Percentiles rank a stretch among this genome's conserved stretches.
These are phyloP conservation scores for Chaetodon trifasciatus DNA, from an alignment of 2,797 vertebrate genomes.

Conservation along the genomic window DNA sequence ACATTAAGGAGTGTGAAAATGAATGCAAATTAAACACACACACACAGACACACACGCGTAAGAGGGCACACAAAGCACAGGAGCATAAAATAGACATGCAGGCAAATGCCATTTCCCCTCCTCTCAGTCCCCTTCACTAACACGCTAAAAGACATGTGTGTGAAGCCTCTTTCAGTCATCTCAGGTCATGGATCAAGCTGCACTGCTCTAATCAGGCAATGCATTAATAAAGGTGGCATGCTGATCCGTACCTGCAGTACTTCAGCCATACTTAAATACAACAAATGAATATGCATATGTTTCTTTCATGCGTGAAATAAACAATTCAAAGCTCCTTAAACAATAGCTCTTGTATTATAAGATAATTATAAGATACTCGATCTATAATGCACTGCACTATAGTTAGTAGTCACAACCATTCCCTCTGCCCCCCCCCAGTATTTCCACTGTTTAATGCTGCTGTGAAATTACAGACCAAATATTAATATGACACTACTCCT, in stretches of 20 bases:
- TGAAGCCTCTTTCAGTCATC: slow-evolving; percentile 7
- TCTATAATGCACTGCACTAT: slow-evolving; percentile 38
- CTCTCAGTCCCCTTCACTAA: background rate
- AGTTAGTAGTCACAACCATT: slow-evolving; percentile 44
- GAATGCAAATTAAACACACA: slow-evolving; percentile 31
- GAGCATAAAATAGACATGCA: background rate
- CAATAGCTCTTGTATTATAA: slow-evolving; percentile 41
- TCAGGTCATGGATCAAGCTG: slow-evolving; percentile 24
- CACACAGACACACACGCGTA: background rate
- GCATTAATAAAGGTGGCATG: slow-evolving; percentile 48
- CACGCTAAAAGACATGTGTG: slow-evolving; percentile 8
- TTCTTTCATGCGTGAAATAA: slow-evolving; percentile 14
- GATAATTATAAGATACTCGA: slow-evolving; percentile 32
- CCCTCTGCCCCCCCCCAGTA: slow-evolving; percentile 23
- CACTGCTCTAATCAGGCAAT: slow-evolving; percentile 17
- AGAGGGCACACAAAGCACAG: background rate
- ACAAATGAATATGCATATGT: slow-evolving; percentile 11
- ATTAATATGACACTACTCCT: slow-evolving; percentile 35
- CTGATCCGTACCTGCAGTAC: slow-evolving; percentile 21
- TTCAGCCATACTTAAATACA: background rate
- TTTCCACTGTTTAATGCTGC: slow-evolving; percentile 30
- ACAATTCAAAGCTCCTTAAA: slow-evolving; percentile 6
- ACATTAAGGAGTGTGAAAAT: background rate
- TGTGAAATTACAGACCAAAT: slow-evolving; percentile 36
- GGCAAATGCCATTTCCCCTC: background rate